These are phyloP conservation scores for Oscheius myriophilus DNA, from an alignment of 2,888 invertebrate species.

Conservation along the genomic window DNA sequence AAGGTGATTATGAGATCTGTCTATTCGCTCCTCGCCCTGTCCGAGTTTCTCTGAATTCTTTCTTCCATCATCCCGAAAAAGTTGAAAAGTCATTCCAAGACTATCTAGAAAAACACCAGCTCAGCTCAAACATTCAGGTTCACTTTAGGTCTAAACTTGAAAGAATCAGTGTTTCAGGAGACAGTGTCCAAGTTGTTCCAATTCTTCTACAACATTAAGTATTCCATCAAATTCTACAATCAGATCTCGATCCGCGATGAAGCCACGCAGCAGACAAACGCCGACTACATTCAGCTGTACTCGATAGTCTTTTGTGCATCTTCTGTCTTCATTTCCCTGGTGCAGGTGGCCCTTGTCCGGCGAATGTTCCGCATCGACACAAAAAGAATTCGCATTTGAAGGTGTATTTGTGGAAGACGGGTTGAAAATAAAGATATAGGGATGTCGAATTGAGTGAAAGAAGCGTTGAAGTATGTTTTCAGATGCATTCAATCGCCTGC, in stretches of 20 bases:
- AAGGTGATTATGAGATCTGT: constrained; percentile 53
- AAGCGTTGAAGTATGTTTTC: too few species aligned
- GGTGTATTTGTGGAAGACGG: background rate
- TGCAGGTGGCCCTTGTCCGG: constrained; percentile 37
- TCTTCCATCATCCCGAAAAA: constrained; percentile 48
- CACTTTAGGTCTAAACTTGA: background rate
- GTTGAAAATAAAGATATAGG: background rate
- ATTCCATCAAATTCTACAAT: constrained; percentile 52
- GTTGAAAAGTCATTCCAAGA: constrained; percentile 33
- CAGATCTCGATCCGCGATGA: constrained; percentile 45
- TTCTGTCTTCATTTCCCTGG: constrained; percentile 35
- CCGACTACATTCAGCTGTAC: constrained; percentile 43
- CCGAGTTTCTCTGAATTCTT: constrained; percentile 41
- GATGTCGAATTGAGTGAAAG: too few species aligned
- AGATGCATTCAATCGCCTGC: too few species aligned
- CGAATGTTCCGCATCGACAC: constrained; percentile 35
- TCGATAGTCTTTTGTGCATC: constrained; percentile 36
- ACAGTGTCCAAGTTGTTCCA: constrained; percentile 38
- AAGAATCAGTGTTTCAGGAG: constrained; percentile 23
- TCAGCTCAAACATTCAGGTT: constrained; percentile 23
- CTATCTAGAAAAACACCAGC: constrained; percentile 22
- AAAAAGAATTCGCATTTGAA: constrained; percentile 40
- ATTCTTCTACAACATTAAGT: constrained; percentile 48
- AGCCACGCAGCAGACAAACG: constrained; percentile 38
- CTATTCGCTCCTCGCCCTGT: constrained; percentile 44